Conservation (phyloP, 2,797 vertebrate genomes). For the Falco columbarius region DNA sequence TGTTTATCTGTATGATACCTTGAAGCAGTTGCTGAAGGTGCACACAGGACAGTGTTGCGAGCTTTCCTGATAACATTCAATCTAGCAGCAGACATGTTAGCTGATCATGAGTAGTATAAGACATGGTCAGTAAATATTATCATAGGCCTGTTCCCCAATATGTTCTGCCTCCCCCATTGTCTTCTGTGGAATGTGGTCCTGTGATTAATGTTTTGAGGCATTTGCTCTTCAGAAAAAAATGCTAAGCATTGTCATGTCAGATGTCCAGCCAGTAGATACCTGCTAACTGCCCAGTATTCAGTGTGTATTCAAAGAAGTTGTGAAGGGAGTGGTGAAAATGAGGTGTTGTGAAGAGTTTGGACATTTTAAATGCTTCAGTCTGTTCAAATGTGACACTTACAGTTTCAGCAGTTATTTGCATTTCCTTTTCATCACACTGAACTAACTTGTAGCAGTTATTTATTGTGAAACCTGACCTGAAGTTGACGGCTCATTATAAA, state of each 20-base stretch:
- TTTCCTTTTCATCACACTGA: conserved; percentile 32
- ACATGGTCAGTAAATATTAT: background rate
- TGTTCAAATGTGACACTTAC: background rate
- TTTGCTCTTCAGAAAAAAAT: background rate
- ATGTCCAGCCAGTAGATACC: background rate
- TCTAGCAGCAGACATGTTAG: background rate
- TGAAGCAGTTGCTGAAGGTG: background rate
- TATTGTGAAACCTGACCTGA: conserved; percentile 35
- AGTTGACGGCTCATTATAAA: conserved; percentile 33
- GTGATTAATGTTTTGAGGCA: background rate
- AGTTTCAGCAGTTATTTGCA: background rate
- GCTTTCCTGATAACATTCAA: background rate
- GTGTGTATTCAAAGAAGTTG: background rate
- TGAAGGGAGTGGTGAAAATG: background rate
- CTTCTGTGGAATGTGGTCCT: background rate
- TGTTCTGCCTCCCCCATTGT: background rate
- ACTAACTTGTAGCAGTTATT: background rate
- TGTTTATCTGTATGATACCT: background rate
- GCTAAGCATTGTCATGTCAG: background rate
- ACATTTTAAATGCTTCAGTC: background rate
- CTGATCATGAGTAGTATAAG: background rate
- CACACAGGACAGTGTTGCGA: background rate
- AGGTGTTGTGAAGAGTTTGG: background rate
- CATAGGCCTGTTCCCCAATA: background rate
- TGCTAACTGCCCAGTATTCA: background rate